A percentile compares a stretch with the other conserved stretches of the same genome.
phyloP scores from a whole-genome alignment of 2,113 vertebrate species.

The Podarcis cretensis region DNA sequence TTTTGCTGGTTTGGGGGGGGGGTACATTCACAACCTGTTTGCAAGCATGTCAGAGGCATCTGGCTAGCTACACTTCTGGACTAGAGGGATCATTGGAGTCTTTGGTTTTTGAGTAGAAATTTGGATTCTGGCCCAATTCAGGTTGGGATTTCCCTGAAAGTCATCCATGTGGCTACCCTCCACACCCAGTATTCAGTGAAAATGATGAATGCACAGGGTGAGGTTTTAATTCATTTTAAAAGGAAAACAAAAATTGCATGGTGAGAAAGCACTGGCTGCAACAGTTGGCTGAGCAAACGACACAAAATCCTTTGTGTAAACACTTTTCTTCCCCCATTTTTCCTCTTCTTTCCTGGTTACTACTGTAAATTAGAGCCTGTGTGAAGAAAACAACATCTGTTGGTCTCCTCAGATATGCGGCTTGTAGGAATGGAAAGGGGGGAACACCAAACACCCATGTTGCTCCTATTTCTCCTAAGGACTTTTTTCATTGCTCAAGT shows the following conservation, averaged over 20 bases:
- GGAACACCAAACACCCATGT: rapidly evolving
- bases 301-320: neutral
- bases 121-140: neutral
- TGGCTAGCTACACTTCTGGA: neutral
- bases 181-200: neutral
- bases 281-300: neutral
- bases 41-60: no score
- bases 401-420: neutral
- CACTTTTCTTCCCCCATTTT: constrained; percentile 17
- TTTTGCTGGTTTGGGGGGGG: no score
- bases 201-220: neutral
- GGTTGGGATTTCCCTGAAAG: neutral
- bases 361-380: constrained; percentile 14
- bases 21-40: neutral
- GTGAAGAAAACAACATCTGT: constrained; percentile 66
- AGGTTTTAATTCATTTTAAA: rapidly evolving
- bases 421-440: neutral
- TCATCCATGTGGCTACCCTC: neutral
- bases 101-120: neutral
- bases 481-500: neutral
- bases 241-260: neutral
- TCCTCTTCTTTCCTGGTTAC: neutral
- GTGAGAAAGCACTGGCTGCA: rapidly evolving
- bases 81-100: neutral
- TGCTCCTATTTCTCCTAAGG: neutral